phyloP scores from a whole-genome alignment of 2,797 vertebrate genomes.

The Notolepis coatsorum region DNA sequence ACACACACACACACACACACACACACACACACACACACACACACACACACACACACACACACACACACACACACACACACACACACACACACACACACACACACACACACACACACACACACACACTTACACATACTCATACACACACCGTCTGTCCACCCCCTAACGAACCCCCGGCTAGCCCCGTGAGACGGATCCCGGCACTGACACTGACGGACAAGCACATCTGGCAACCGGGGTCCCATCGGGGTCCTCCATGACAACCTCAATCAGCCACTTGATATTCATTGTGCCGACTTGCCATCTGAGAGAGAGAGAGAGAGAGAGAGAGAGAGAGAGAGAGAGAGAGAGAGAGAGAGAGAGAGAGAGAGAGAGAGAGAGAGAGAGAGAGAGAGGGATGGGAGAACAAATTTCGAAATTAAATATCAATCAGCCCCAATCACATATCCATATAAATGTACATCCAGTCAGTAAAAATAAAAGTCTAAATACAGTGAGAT shows the following conservation, averaged over 20 bases:
- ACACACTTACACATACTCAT: too few species aligned
- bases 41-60: too few species aligned
- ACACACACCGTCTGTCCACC: constrained; percentile 59
- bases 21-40: too few species aligned
- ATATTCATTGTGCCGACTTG: constrained; percentile 59
- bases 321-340: neutral
- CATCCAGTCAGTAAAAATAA: constrained; percentile 59
- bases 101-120: too few species aligned
- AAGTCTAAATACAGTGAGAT: constrained; percentile 54
- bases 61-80: too few species aligned
- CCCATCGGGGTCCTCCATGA: constrained; percentile 61
- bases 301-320: neutral
- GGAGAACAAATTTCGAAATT: constrained; percentile 63
- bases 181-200: constrained; percentile 59
- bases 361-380: neutral
- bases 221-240: constrained; percentile 68
- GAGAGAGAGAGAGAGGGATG: neutral
- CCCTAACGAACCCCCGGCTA: constrained; percentile 52
- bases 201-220: constrained; percentile 63
- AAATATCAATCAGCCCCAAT: constrained; percentile 70
- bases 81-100: too few species aligned
- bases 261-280: constrained; percentile 68
- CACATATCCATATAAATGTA: constrained; percentile 61
- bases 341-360: constrained; percentile 19
- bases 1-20: too few species aligned